Conservation (phyloP, 2,797 vertebrate genomes). For the Micrastur ruficollis region DNA sequence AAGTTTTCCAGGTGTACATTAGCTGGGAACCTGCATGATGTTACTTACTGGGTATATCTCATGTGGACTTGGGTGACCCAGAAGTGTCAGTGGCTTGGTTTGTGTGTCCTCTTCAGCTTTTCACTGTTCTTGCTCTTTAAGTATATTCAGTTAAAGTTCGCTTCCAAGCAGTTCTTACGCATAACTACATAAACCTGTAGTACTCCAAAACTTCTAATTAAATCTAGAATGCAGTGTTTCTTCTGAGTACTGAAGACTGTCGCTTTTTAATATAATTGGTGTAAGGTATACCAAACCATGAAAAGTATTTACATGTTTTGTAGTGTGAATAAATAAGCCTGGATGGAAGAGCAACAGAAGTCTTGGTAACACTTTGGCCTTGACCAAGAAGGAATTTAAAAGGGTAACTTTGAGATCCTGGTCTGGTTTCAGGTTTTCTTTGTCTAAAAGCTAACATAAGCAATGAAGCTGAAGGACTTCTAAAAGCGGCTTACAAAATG, state of each 20-base stretch:
- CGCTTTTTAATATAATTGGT: slow-evolving; percentile 53
- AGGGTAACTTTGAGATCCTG: slow-evolving; percentile 69
- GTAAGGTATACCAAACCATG: slow-evolving; percentile 68
- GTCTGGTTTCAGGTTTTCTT: slow-evolving; percentile 68
- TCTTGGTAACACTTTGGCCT: slow-evolving; percentile 67
- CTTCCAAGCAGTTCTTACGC: slow-evolving; percentile 37
- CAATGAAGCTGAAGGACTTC: slow-evolving; percentile 14
- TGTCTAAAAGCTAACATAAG: slow-evolving; percentile 48
- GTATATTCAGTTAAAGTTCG: slow-evolving; percentile 5
- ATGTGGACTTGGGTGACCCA: slow-evolving; percentile 42
- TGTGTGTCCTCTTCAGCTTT: slow-evolving; percentile 46
- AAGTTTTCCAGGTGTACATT: slow-evolving; percentile 54
- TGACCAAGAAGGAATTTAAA: slow-evolving; percentile 69
- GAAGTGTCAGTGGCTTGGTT: slow-evolving; percentile 56
- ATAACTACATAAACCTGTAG: slow-evolving; percentile 44
- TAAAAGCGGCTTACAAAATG: slow-evolving; percentile 4
- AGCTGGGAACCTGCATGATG: slow-evolving; percentile 59
- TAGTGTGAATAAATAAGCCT: slow-evolving; percentile 71
- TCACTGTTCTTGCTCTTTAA: slow-evolving; percentile 47
- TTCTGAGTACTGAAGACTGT: slow-evolving; percentile 65
- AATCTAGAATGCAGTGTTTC: slow-evolving; percentile 65
- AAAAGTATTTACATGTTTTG: slow-evolving; percentile 71
- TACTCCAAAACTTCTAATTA: slow-evolving; percentile 50
- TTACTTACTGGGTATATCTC: slow-evolving; percentile 50
- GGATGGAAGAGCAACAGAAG: slow-evolving; percentile 65